Base-by-base conservation (phyloP, 2,888 invertebrate genomes). In the Lasioglossum villosulum region DNA sequence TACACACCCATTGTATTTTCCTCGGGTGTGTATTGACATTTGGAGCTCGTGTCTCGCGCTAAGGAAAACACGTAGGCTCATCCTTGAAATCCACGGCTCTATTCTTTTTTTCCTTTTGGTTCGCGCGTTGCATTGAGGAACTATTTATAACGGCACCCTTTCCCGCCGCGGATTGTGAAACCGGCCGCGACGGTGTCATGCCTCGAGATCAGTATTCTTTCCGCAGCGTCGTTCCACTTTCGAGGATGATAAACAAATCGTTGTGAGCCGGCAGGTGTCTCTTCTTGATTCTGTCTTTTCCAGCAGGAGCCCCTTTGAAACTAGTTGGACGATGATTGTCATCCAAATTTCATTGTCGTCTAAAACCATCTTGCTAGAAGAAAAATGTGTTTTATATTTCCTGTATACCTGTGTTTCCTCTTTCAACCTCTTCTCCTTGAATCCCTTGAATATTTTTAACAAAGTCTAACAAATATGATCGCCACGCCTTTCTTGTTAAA, bases 121-220 rank as follows among this genome's bases (percentile, higher is more conserved):
- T 59, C 45, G 39, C 68, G 37, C 39, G 71, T 63, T 48, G 68
- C 82, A 77, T 86, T 77, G 82, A 80, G 70, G 30, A 48, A 78
- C 83, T 86, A 86, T 86, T 86, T 86, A 86, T 86, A 86, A 77
- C 86, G 75, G 56, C 78, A 86, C 86, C 86, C 86, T 78, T 75
- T 68, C 27, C 42, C 72, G 52, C 52, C 71, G 59, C 66, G 37
- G 73, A 81, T 81, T 73, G 86, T 75, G 81, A 85, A 85, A 66
- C 66, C 34, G 23, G 23, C 39, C 79, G 72, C 27, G 72, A 48
- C 72, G 70, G 68, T 71, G 48, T 48, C 56, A 68, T 39, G 42
- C n/a, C 37, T 75, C 81, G 52, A 30, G 68, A 79, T 82, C 42
- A 52, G 68, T 80, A 86, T 82, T 86, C 82, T 74, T 72, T 78